These are phyloP conservation scores for Otus sunia DNA, from an alignment of 2,113 vertebrate genomes.

Conservation along the genomic window DNA sequence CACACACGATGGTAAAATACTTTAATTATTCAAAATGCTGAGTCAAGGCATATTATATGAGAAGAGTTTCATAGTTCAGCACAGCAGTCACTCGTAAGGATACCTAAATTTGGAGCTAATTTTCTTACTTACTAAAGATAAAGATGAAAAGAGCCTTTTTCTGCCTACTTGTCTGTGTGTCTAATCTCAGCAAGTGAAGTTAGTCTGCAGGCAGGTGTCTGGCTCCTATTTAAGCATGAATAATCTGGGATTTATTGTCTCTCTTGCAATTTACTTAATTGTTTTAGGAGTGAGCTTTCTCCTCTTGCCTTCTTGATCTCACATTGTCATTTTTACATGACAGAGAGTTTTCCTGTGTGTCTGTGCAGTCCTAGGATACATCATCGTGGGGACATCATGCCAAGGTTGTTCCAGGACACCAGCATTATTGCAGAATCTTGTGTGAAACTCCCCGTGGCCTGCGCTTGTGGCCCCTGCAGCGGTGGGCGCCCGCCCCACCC, in stretches of 20 bases:
- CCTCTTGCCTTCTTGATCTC: neutral
- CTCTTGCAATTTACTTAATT: neutral
- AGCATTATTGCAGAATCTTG: neutral
- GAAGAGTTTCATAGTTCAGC: neutral
- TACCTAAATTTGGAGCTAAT: neutral
- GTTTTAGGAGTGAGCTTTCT: neutral
- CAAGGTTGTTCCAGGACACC: accelerated
- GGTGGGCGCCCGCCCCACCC: accelerated
- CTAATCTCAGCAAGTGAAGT: neutral
- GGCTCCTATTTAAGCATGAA: neutral
- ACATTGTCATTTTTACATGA: neutral
- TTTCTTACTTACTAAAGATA: neutral
- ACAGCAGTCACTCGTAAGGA: too few relatives aligned
- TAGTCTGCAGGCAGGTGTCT: neutral
- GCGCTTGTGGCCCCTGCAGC: too few relatives aligned
- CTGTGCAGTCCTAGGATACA: accelerated
- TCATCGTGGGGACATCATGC: neutral
- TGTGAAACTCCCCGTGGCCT: neutral
- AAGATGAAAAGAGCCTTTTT: neutral
- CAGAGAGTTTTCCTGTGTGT: neutral
- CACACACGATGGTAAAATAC: accelerated
- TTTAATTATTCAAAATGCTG: neutral
- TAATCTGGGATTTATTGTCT: neutral
- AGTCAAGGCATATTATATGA: neutral
- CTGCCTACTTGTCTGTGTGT: neutral